A percentile compares a stretch with the other conserved stretches of the same genome.
Conservation (phyloP, 2,113 vertebrate genomes). For the Leucopsar rothschildi region DNA sequence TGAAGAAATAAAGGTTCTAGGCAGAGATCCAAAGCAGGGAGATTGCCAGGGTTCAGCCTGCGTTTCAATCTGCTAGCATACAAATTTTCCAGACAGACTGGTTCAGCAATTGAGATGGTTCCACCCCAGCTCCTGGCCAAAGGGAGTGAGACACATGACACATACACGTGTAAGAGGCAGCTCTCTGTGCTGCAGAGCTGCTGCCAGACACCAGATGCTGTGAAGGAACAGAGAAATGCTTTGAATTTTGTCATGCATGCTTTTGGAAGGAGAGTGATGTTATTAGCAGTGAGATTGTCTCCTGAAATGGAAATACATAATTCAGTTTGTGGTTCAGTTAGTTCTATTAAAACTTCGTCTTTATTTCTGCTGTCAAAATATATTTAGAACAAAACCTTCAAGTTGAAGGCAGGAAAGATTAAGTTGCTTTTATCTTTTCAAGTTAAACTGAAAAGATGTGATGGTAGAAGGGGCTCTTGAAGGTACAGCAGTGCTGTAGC, state of each 20-base stretch:
- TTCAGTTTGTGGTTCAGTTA: conserved; percentile 61
- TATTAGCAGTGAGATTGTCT: conserved; percentile 37
- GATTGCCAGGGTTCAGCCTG: conserved; percentile 29
- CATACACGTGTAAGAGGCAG: background rate
- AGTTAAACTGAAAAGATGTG: conserved; percentile 16
- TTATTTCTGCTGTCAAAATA: conserved; percentile 59
- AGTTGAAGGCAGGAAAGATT: conserved; percentile 5
- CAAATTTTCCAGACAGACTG: conserved; percentile 39
- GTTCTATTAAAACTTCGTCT: conserved; percentile 55
- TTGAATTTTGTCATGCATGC: conserved; percentile 38
- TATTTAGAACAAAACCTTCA: conserved; percentile 37
- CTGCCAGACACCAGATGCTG: background rate
- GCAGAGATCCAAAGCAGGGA: conserved; percentile 24
- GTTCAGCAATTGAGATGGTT: conserved; percentile 20
- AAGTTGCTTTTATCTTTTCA: conserved; percentile 33
- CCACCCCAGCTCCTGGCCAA: conserved; percentile 17
- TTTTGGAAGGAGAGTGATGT: conserved; percentile 32
- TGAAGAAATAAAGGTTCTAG: conserved; percentile 40
- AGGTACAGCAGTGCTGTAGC: background rate
- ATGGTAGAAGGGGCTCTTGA: background rate
- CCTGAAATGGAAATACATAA: conserved; percentile 58
- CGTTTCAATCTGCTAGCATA: background rate
- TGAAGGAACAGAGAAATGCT: conserved; percentile 14
- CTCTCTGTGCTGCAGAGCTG: background rate
- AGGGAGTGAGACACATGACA: background rate